These are phyloP conservation scores for Irena cyanogastra DNA, from an alignment of 2,113 vertebrate species.

Conservation along the genomic window DNA sequence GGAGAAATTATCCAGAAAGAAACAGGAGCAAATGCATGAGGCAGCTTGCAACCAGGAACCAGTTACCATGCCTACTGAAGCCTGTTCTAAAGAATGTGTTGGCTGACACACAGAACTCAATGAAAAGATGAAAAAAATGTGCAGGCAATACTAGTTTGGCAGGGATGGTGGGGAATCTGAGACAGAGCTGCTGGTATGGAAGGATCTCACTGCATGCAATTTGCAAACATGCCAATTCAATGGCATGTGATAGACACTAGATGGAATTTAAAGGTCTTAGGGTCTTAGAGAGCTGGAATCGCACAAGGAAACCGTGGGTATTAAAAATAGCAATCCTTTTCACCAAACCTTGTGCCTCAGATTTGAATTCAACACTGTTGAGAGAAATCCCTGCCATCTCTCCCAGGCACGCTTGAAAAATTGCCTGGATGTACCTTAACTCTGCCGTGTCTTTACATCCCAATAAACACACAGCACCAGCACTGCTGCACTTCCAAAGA, in stretches of 20 bases:
- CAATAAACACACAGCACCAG: not conserved
- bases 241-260: conserved; percentile 72
- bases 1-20: conserved; percentile 53
- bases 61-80: conserved; percentile 82
- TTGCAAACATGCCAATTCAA: conserved; percentile 78
- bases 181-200: conserved; percentile 72
- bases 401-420: not conserved
- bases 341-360: conserved; percentile 24
- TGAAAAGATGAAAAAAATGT: conserved; percentile 80
- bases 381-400: conserved; percentile 11
- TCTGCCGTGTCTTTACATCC: not conserved
- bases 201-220: conserved; percentile 73
- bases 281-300: conserved; percentile 61
- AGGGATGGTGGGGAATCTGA: conserved; percentile 73
- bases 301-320: conserved; percentile 43
- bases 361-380: not conserved
- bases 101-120: conserved; percentile 75
- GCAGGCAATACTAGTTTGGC: conserved; percentile 74
- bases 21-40: conserved; percentile 56
- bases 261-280: conserved; percentile 73
- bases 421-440: not conserved
- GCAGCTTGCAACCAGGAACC: conserved; percentile 68
- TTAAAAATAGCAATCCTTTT: conserved; percentile 47
- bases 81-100: conserved; percentile 76
- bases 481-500: not conserved